Conservation (phyloP, 2,888 invertebrate genomes). For the Pachymerium ferrugineum region DNA sequence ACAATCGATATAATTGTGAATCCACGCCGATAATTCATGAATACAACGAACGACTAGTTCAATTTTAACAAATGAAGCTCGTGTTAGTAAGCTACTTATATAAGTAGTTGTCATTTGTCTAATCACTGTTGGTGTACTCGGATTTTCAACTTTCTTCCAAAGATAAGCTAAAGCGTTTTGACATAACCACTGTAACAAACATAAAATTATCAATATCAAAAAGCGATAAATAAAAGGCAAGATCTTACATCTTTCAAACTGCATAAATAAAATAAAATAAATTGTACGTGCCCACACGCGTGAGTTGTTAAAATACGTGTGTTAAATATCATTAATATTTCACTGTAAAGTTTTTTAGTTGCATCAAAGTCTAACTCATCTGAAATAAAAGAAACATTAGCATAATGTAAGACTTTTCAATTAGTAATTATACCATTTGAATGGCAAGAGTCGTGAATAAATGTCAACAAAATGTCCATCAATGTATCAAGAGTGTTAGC, state of each 20-base stretch:
- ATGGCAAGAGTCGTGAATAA: background rate
- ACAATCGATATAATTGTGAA: conserved; percentile 68
- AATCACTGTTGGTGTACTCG: conserved; percentile 58
- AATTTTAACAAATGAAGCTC: conserved; percentile 51
- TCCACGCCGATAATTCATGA: conserved; percentile 71
- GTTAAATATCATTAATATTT: conserved; percentile 67
- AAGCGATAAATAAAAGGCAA: conserved; percentile 60
- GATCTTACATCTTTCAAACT: conserved; percentile 56
- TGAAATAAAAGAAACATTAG: conserved; percentile 36
- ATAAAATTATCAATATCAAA: conserved; percentile 50
- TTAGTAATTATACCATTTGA: background rate
- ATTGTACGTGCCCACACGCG: conserved; percentile 73
- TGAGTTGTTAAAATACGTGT: conserved; percentile 74
- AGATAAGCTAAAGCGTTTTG: conserved; percentile 64
- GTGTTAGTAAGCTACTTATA: conserved; percentile 66
- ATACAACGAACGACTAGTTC: conserved; percentile 62
- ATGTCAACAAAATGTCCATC: background rate
- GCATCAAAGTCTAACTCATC: conserved; percentile 55
- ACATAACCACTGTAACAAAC: conserved; percentile 44
- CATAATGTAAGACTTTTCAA: background rate
- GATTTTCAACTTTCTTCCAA: conserved; percentile 67
- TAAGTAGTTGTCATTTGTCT: conserved; percentile 68
- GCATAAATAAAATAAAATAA: conserved; percentile 66
- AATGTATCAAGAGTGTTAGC: conserved; percentile 11
- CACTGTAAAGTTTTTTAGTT: conserved; percentile 58